These are phyloP conservation scores for Lasioglossum zephyrum DNA, from an alignment of 2,888 invertebrate genomes.

Conservation along the genomic window DNA sequence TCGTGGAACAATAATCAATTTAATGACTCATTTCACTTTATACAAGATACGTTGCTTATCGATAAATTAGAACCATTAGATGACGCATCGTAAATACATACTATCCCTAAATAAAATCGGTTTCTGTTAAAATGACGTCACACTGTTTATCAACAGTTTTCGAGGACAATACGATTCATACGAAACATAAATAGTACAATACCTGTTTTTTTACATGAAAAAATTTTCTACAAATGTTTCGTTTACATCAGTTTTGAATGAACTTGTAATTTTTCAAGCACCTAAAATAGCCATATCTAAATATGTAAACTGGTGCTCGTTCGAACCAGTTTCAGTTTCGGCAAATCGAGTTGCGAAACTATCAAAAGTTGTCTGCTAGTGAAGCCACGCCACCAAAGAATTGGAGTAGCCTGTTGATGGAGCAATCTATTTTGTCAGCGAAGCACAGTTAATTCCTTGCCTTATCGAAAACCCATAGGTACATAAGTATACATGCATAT, in stretches of 20 bases:
- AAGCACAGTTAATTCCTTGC: no score
- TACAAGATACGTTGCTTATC: not conserved
- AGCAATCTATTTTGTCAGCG: not conserved
- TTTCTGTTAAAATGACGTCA: not conserved
- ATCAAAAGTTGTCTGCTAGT: not conserved
- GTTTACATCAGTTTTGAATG: not conserved
- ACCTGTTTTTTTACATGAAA: not conserved
- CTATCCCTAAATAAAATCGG: not conserved
- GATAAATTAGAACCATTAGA: not conserved
- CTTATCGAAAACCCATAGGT: no score
- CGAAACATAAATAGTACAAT: not conserved
- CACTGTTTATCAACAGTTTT: not conserved
- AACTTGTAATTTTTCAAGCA: constrained; percentile 4
- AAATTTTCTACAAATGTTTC: constrained; percentile 18
- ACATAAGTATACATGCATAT: not conserved
- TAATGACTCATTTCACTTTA: not conserved
- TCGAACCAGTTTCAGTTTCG: not conserved
- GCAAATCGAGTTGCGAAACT: not conserved
- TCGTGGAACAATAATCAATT: constrained; percentile 6
- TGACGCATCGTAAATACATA: not conserved
- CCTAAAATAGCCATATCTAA: not conserved
- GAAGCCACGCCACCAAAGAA: not conserved
- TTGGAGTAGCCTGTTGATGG: not conserved
- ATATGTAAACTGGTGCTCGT: not conserved
- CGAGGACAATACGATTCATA: not conserved